Percentiles rank a stretch among this genome's conserved stretches.
Evolutionary conservation across 1,140 invertebrate genomes (phyloP).

Genomic region (Drosophila suzukii): DNA sequence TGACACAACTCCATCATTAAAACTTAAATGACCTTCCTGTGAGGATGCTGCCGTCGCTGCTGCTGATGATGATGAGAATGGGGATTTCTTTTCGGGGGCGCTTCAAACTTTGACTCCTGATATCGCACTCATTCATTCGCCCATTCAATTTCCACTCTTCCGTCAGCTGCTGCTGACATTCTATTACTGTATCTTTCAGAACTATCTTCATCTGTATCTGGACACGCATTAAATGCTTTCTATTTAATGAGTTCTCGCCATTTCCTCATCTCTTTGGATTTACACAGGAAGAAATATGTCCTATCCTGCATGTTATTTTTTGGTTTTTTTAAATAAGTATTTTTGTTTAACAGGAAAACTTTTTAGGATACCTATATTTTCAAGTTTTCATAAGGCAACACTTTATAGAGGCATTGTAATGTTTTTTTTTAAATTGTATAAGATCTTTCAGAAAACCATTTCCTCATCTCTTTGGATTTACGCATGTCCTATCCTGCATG

Average conservation of each 20-base stretch:
- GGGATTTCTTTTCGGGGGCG: slow-evolving; percentile 35
- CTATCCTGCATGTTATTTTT: too few relatives aligned
- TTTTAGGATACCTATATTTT: too few relatives aligned
- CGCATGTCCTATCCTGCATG: neutral
- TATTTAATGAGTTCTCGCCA: slow-evolving; percentile 75
- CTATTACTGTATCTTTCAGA: slow-evolving; percentile 68
- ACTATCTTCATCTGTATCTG: slow-evolving; percentile 68
- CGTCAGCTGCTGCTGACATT: slow-evolving; percentile 72
- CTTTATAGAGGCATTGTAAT: too few relatives aligned
- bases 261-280: neutral
- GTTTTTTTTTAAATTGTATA: too few relatives aligned
- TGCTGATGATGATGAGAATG: slow-evolving; percentile 43
- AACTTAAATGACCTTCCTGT: slow-evolving; percentile 81
- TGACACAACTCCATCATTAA: slow-evolving; percentile 76
- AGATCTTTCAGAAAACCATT: too few relatives aligned
- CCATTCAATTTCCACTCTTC: slow-evolving; percentile 55
- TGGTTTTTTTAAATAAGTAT: too few relatives aligned
- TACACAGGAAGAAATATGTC: slow-evolving; percentile 2
- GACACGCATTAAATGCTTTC: slow-evolving; percentile 81
- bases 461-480: neutral
- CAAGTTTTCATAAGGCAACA: too few relatives aligned
- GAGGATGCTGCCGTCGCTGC: slow-evolving; percentile 26
- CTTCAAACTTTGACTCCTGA: slow-evolving; percentile 74
- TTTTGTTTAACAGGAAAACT: too few relatives aligned
- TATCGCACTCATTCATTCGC: slow-evolving; percentile 57